Evolutionary conservation across 2,888 invertebrate genomes (phyloP).

Genomic region (Diogma glabrata): DNA sequence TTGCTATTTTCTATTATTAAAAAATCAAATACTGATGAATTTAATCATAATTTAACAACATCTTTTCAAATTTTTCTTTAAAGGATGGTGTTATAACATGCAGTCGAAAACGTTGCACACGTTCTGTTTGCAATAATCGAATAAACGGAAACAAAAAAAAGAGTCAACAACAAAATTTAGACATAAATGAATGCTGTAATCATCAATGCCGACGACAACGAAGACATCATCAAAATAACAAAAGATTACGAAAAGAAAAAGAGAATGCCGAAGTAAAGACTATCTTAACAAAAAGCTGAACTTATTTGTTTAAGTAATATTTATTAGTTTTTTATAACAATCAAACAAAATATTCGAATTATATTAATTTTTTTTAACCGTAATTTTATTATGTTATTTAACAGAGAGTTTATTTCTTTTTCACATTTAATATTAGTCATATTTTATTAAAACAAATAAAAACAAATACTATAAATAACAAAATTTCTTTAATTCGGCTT

Average conservation of each 20-base stretch:
- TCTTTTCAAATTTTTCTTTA: slow-evolving; percentile 22
- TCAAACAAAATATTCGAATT: no score
- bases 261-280: slow-evolving; percentile 18
- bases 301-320: neutral
- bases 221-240: slow-evolving; percentile 31
- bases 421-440: neutral
- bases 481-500: no score
- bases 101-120: slow-evolving; percentile 68
- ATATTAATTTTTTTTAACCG: no score
- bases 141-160: slow-evolving; percentile 30
- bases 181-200: slow-evolving; percentile 34
- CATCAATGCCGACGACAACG: slow-evolving; percentile 33
- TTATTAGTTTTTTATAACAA: no score
- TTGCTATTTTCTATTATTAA: slow-evolving; percentile 10
- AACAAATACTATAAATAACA: neutral
- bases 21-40: no score
- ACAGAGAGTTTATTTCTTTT: no score
- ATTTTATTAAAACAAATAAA: neutral
- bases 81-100: slow-evolving; percentile 75
- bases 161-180: slow-evolving; percentile 25
- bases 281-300: slow-evolving; percentile 16
- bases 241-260: slow-evolving; percentile 28
- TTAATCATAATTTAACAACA: no score
- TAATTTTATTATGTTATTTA: no score
- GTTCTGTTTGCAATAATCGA: slow-evolving; percentile 50